Base-by-base conservation (phyloP, 2,113 vertebrate species). In the Saguinus imperator region DNA sequence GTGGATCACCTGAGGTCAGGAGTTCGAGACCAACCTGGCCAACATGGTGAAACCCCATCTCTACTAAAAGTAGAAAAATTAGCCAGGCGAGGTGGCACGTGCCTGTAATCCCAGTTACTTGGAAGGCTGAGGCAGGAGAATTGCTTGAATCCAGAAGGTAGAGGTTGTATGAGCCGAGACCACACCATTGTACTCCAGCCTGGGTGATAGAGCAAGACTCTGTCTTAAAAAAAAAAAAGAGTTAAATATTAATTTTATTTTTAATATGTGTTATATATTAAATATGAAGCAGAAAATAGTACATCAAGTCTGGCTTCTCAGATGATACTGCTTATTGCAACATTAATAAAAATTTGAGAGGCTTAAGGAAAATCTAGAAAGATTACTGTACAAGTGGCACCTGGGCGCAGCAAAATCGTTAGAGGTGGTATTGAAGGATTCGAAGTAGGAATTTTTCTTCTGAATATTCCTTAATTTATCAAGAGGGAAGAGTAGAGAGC, bases 241-340 rank as follows among this genome's bases (percentile, higher is more conserved):
- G 5, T 57, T 72, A 48, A 1, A 3, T 96, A 45, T 85, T 82
- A 68, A 68, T 68, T 76, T 95, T 92, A 68, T 58, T 76, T 95
- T 92, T 58, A 43, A 77, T 58, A 61, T 45, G 13, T 50, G 16
- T 43, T 80, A 32, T 40, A 25, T 79, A n/a, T 89, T 89, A 80
- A 95, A 37, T 92, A 37, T 37, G 32, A 32, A 77, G 66, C 57
- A 82, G 32, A 32, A 93, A 94, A 48, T 84, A 68, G 55, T 23
- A n/a, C 9, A 32, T 76, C 1, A 73, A 50, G 20, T 72, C 23
- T 93, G 48, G 45, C 86, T 94, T 96, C 50, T 96, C 81, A 68
- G 50, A 77, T 75, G 57, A 58, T 86, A 25, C 4, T 90, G 43
- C 55, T 94, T 29, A 75, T 37, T 76, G 9, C 9, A 91, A 20